Percentiles rank a stretch among this genome's conserved stretches.
Conservation (phyloP, 2,888 invertebrate species). For the Trichopria drosophilae region DNA sequence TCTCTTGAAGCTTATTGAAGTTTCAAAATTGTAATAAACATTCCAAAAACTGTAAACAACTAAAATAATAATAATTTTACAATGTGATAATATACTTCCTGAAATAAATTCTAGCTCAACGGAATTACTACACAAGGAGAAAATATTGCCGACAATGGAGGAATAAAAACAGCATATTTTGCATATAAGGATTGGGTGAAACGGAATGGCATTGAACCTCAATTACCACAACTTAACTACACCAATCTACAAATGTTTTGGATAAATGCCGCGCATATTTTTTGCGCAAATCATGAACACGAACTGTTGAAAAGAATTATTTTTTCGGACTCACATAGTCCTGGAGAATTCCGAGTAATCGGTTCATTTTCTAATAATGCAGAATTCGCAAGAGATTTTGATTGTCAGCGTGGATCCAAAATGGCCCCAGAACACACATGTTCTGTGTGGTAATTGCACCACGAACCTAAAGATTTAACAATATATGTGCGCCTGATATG, state of each 20-base stretch:
- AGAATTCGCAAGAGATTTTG: slow-evolving; percentile 64
- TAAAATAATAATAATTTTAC: too few species aligned
- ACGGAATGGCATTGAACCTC: slow-evolving; percentile 67
- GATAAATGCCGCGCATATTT: slow-evolving; percentile 65
- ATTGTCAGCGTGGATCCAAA: slow-evolving; percentile 62
- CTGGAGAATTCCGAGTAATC: slow-evolving; percentile 64
- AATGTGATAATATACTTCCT: too few species aligned
- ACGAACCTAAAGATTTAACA: too few species aligned
- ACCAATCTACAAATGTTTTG: slow-evolving; percentile 69
- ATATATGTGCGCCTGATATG: too few species aligned
- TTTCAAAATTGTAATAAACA: too few species aligned
- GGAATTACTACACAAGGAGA: slow-evolving; percentile 90
- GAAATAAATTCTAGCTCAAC: slow-evolving; percentile 67
- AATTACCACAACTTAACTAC: slow-evolving; percentile 72
- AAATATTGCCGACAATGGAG: slow-evolving; percentile 93
- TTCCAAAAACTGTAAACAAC: too few species aligned
- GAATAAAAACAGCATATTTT: slow-evolving; percentile 84
- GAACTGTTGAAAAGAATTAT: slow-evolving; percentile 77
- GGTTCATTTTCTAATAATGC: slow-evolving; percentile 66
- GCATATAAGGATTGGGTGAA: slow-evolving; percentile 78
- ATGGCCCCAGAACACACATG: slow-evolving; percentile 67
- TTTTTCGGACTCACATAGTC: slow-evolving; percentile 76
- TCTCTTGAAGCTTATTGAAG: too few species aligned
- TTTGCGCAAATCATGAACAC: slow-evolving; percentile 64
- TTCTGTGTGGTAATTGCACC: slow-evolving; percentile 66